phyloP scores from a whole-genome alignment of 1,140 invertebrate genomes.

The Camponotus pennsylvanicus region DNA sequence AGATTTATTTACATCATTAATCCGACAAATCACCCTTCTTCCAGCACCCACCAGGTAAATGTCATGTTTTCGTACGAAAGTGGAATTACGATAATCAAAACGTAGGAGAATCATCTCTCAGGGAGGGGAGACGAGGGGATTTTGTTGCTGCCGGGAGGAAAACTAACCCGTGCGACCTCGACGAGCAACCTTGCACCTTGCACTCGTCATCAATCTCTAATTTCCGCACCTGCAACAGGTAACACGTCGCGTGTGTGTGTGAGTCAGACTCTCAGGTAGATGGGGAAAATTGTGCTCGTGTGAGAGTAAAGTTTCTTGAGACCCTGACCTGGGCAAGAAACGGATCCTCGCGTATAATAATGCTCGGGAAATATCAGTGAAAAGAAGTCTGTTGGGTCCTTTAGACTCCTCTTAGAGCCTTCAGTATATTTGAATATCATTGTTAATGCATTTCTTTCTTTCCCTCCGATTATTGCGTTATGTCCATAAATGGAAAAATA shows the following conservation, averaged over 20 bases:
- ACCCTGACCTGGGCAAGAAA: constrained; percentile 35
- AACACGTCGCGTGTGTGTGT: background rate
- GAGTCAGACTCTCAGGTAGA: background rate
- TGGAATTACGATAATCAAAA: constrained; percentile 49
- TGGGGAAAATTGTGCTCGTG: background rate
- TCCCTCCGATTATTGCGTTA: background rate
- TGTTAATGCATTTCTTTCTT: background rate
- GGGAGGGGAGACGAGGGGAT: background rate
- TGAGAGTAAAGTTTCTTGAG: constrained; percentile 7
- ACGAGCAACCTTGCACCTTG: constrained; percentile 33
- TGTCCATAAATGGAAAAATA: constrained; percentile 12
- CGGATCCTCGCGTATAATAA: constrained; percentile 40
- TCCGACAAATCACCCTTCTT: background rate
- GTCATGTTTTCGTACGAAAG: constrained; percentile 17
- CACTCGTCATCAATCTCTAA: constrained; percentile 57
- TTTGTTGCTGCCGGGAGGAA: background rate
- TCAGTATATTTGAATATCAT: background rate
- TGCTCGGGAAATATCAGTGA: background rate
- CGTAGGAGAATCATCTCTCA: constrained; percentile 20
- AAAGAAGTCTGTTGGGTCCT: background rate
- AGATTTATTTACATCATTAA: constrained; percentile 30
- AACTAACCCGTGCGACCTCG: constrained; percentile 29
- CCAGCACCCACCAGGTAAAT: background rate
- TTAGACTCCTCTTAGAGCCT: background rate
- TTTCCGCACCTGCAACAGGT: constrained; percentile 50